A percentile compares a stretch with the other conserved stretches of the same genome.
Conservation (phyloP, 2,113 vertebrate species). For the Urocolius indicus region DNA sequence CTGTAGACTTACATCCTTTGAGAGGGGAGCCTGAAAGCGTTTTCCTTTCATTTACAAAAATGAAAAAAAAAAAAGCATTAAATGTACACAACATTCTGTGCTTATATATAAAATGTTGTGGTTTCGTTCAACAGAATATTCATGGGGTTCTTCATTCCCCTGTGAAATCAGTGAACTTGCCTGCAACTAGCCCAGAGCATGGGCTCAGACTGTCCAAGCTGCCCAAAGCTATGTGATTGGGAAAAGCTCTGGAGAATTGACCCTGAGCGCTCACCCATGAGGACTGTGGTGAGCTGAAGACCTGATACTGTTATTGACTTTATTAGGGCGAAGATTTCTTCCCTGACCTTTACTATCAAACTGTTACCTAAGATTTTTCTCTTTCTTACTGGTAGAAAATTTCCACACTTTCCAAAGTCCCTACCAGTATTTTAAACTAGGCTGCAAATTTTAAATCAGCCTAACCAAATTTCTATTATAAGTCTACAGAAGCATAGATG, state of each 20-base stretch:
- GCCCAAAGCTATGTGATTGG: not conserved
- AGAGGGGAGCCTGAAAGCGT: not conserved
- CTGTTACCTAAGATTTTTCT: not conserved
- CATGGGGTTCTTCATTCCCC: not conserved
- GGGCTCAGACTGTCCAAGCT: fast-evolving
- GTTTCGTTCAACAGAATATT: not conserved
- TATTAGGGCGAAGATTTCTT: not conserved
- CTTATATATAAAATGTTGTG: not conserved
- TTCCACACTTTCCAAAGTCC: not conserved
- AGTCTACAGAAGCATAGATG: not conserved
- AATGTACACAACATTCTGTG: not conserved
- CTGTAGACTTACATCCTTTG: not conserved
- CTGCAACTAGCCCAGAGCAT: not conserved
- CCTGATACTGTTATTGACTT: not conserved
- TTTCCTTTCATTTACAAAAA: not conserved
- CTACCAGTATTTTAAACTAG: not conserved
- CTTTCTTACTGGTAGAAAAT: not conserved
- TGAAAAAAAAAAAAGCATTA: not conserved
- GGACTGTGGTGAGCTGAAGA: not conserved
- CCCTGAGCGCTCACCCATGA: not conserved
- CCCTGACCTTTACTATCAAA: not conserved
- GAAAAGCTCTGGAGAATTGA: not conserved
- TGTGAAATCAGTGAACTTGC: not conserved
- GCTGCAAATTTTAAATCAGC: not conserved
- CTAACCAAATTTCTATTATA: not conserved